These are phyloP conservation scores for Drosophila limbata DNA, from an alignment of 2,888 invertebrate genomes.

Conservation along the genomic window DNA sequence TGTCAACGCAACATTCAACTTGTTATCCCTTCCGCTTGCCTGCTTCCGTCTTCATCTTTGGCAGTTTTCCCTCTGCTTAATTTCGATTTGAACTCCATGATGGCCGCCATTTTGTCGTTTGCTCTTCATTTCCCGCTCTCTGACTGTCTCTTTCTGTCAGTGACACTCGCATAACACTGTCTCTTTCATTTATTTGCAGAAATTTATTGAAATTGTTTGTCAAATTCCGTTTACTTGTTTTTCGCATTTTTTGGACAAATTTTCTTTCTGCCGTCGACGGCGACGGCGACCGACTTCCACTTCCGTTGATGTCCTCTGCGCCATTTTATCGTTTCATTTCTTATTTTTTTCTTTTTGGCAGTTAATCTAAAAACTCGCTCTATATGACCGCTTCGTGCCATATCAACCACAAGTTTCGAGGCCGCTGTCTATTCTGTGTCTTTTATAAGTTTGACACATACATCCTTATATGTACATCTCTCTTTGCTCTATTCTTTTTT, in stretches of 20 bases:
- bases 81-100: constrained; percentile 76
- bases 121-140: constrained; percentile 19
- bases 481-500: constrained; percentile 17
- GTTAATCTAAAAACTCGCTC: constrained; percentile 72
- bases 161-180: constrained; percentile 34
- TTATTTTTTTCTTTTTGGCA: constrained; percentile 37
- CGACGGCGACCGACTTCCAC: constrained; percentile 61
- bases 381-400: constrained; percentile 65
- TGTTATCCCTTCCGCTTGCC: constrained; percentile 78
- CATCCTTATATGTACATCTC: constrained; percentile 21
- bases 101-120: constrained; percentile 71
- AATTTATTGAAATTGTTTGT: constrained; percentile 82
- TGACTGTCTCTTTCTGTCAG: constrained; percentile 13
- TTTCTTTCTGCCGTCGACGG: constrained; percentile 43
- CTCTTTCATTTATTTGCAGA: constrained; percentile 74
- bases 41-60: constrained; percentile 47
- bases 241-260: constrained; percentile 71
- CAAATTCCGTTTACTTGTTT: constrained; percentile 80
- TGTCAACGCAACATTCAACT: constrained; percentile 78
- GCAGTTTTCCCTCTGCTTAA: constrained; percentile 58
- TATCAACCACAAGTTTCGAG: constrained; percentile 65
- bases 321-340: constrained; percentile 47
- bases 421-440: constrained; percentile 13
- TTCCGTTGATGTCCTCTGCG: constrained; percentile 66
- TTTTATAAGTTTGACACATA: constrained; percentile 58